Base-by-base conservation (phyloP, 2,888 invertebrate genomes). In the Octonoba sinensis region DNA sequence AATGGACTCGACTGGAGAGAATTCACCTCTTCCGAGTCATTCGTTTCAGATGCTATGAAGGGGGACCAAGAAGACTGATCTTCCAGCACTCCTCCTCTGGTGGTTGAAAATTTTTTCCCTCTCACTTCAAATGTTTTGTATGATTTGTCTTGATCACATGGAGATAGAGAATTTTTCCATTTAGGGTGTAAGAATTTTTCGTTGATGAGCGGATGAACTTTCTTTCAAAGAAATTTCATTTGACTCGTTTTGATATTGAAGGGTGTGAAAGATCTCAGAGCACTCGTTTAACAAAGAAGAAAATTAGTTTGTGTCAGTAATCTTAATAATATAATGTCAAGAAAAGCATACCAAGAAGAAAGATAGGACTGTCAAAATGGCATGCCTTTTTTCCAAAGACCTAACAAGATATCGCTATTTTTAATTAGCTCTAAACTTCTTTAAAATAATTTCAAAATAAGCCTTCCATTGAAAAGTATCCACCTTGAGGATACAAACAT, bases 141-240 rank as follows among this genome's bases (percentile, higher is more conserved):
- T 65, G 74, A 74, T 74, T 74, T 72, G 72, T 72, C 72, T 64
- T 60, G 72, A 72, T 72, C 62, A 51, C 49, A 72, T 72, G 49
- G 76, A 51, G 62, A 54, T 51, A 27, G 49, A 16, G 60, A n/a
- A 27, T 27, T 27, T 27, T 27, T 27, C 27, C 27, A 27, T 27
- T 49, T 27, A 27, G 27, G 27, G 27, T 27, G 27, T 27, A 27
- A 27, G 27, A 27, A 27, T 27, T 27, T 27, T 27, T 27, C 27
- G 27, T 27, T 27, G 27, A 27, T 18, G 51, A 51, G 51, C n/a
- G 51, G 16, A 11, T 51, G 51, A 51, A 51, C 18, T 51, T 51
- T 51, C 18, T 51, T 18, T 51, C 51, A 11, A 13, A 8, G 11
- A 51, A 51, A 11, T 51, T 8, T 51, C 51, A 51, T 18, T n/a